Base-by-base conservation (phyloP, 1,140 invertebrate genomes). In the Hypothenemus hampei region DNA sequence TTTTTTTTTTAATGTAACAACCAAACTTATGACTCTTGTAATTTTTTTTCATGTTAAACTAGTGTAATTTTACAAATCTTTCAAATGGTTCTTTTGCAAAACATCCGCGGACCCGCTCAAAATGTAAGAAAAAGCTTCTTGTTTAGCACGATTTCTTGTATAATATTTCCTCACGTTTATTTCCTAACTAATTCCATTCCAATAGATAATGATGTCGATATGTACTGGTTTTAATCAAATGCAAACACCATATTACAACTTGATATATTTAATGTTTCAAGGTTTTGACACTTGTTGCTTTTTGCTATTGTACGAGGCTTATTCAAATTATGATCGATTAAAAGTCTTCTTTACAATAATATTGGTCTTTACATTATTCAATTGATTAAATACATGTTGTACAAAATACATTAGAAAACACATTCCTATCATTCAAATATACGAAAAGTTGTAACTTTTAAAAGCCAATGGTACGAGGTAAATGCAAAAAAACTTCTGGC, bases 21-120 rank as follows among this genome's bases (percentile, higher is more conserved):
- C n/a, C n/a, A n/a, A n/a, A n/a, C n/a, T n/a, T n/a, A n/a, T n/a
- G n/a, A n/a, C n/a, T n/a, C n/a, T n/a, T n/a, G n/a, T n/a, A n/a
- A n/a, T n/a, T n/a, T n/a, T n/a, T n/a, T n/a, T n/a, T n/a, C n/a
- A n/a, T n/a, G n/a, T n/a, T n/a, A n/a, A n/a, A n/a, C n/a, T n/a
- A n/a, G n/a, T n/a, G n/a, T n/a, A n/a, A n/a, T n/a, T n/a, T n/a
- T n/a, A n/a, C n/a, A n/a, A n/a, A n/a, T n/a, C n/a, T n/a, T n/a
- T n/a, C n/a, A n/a, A n/a, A 31, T 31, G 13, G 10, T 31, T 31
- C 10, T 39, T 39, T 39, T 39, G 16, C 40, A 43, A 43, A 43
- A 43, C 21, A 23, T 43, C 21, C 40, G 11, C n/a, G 21, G 16
- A 23, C 23, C n/a, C n/a, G n/a, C 23, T 22, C 40, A 43, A n/a